Evolutionary conservation across 2,888 invertebrate species (phyloP).

Genomic region (Eupelmus urozonus): DNA sequence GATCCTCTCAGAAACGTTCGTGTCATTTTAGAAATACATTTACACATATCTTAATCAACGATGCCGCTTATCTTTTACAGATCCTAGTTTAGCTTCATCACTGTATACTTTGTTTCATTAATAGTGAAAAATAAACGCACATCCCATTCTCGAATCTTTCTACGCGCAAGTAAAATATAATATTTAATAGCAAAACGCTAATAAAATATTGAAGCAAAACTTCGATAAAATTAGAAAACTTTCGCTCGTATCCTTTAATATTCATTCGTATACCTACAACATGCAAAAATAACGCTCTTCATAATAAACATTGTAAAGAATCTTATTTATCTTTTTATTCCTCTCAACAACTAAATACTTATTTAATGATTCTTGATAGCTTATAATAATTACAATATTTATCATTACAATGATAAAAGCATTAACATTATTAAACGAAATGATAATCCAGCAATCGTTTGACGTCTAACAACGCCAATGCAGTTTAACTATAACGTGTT

Average conservation of each 20-base stretch:
- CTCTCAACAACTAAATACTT: too few species aligned
- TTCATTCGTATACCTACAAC: too few species aligned
- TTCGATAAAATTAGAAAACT: slow-evolving; percentile 6
- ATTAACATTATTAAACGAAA: neutral
- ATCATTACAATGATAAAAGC: neutral
- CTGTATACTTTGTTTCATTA: neutral
- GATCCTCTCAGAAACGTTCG: too few species aligned
- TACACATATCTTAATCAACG: too few species aligned
- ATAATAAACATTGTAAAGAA: too few species aligned
- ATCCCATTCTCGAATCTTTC: neutral
- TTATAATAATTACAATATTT: neutral
- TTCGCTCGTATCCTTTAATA: neutral
- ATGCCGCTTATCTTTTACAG: too few species aligned
- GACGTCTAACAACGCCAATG: neutral
- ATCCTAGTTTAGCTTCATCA: too few species aligned
- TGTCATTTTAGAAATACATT: too few species aligned
- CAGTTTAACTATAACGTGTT: neutral
- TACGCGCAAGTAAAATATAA: too few species aligned
- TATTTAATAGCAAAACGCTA: slow-evolving; percentile 3
- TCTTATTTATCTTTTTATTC: too few species aligned
- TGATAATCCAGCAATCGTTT: neutral
- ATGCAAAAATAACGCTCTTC: too few species aligned
- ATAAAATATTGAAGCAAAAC: slow-evolving; percentile 17
- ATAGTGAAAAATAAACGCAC: neutral
- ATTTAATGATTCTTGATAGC: too few species aligned